These are phyloP conservation scores for Amphiduros pacificus DNA, from an alignment of 2,888 invertebrate species.

Conservation along the genomic window DNA sequence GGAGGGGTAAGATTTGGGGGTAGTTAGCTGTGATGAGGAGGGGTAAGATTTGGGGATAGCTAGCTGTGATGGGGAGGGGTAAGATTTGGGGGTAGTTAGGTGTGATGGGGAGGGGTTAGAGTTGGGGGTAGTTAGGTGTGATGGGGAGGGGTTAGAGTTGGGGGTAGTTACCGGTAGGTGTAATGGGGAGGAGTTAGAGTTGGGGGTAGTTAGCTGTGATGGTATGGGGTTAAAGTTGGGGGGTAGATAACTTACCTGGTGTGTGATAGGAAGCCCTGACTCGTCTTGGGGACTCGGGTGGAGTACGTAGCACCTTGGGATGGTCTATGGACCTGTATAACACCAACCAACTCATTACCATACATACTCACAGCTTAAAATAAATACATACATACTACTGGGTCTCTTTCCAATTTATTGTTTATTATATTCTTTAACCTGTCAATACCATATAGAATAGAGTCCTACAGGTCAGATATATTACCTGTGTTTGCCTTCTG, in stretches of 20 bases:
- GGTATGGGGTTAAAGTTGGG: neutral
- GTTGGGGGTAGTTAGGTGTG: neutral
- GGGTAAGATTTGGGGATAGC: too few species aligned
- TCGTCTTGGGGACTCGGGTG: constrained; percentile 39
- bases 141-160: neutral
- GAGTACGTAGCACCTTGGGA: constrained; percentile 40
- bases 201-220: neutral
- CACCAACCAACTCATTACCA: too few species aligned
- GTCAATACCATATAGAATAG: too few species aligned
- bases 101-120: neutral
- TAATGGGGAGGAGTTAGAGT: neutral
- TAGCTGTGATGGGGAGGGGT: too few species aligned
- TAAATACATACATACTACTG: too few species aligned
- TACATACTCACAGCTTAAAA: too few species aligned
- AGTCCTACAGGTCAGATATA: too few species aligned
- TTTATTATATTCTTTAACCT: too few species aligned
- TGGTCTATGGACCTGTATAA: constrained; percentile 46
- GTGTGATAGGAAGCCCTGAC: constrained; percentile 44
- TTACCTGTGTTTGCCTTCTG: constrained; percentile 43
- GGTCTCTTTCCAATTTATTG: too few species aligned
- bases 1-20: too few species aligned
- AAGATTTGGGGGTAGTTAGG: too few species aligned
- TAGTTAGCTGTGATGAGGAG: too few species aligned
- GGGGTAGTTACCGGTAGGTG: neutral
- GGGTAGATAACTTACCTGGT: constrained; percentile 36